Conservation (phyloP, 2,113 vertebrate species). For the Megalops atlanticus region DNA sequence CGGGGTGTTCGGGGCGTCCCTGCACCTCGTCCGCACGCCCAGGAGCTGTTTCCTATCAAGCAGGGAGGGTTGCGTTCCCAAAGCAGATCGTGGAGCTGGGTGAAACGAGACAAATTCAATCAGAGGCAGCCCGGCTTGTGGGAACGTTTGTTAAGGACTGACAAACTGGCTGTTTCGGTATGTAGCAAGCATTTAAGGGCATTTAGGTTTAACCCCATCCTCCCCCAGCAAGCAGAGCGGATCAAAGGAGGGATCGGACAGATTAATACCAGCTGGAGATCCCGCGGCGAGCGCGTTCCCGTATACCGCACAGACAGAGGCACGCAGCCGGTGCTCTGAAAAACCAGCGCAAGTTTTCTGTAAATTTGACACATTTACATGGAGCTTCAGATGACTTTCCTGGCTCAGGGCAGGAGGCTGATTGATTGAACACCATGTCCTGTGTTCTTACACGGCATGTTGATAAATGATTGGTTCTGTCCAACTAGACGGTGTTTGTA, state of each 20-base stretch:
- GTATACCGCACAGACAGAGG: too few species aligned
- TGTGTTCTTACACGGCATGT: too few species aligned
- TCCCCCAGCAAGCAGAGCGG: conserved; percentile 48
- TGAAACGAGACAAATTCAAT: conserved; percentile 36
- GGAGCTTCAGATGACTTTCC: neutral
- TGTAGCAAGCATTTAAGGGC: conserved; percentile 38
- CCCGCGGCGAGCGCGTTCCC: neutral
- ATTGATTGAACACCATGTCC: too few species aligned
- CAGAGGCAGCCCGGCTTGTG: conserved; percentile 44
- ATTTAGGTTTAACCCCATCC: conserved; percentile 50
- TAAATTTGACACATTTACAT: neutral
- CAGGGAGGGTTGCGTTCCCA: neutral
- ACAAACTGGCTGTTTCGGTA: conserved; percentile 41
- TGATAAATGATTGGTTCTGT: neutral
- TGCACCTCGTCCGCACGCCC: neutral
- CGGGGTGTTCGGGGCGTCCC: neutral
- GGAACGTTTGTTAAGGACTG: conserved; percentile 37
- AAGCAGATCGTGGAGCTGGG: conserved; percentile 33
- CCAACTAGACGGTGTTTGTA: neutral
- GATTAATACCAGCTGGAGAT: conserved; percentile 53
- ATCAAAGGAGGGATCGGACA: conserved; percentile 51
- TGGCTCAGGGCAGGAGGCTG: too few species aligned
- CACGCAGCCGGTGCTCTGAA: too few species aligned
- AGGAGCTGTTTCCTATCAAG: conserved; percentile 12
- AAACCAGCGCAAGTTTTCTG: conserved; percentile 9